phyloP scores from a whole-genome alignment of 2,113 vertebrate genomes.

The Odontophorus gujanensis region DNA sequence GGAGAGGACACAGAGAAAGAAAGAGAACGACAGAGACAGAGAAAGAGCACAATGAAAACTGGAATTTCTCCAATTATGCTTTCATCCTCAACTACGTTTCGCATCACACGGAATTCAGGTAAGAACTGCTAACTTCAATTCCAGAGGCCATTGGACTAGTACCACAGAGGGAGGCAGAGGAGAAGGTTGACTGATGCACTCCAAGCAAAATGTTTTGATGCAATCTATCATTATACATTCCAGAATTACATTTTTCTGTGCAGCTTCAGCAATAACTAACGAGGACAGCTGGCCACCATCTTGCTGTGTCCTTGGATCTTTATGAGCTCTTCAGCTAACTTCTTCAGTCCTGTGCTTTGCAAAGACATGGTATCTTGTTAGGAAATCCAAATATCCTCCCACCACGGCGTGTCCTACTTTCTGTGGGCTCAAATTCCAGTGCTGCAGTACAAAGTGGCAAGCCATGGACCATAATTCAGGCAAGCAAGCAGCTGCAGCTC shows the following conservation, averaged over 20 bases:
- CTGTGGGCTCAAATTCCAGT: not conserved
- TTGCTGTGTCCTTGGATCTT: not conserved
- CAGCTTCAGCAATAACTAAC: not conserved
- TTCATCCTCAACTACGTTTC: not conserved
- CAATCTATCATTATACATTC: rapidly evolving
- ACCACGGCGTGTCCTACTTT: not conserved
- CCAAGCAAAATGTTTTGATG: not conserved
- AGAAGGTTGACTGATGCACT: not conserved
- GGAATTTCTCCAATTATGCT: not conserved
- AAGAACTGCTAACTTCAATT: not conserved
- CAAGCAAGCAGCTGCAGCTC: not conserved
- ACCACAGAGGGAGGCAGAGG: not conserved
- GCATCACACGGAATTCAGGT: not conserved
- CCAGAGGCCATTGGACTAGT: not conserved
- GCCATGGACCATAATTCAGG: not conserved
- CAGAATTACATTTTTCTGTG: not conserved
- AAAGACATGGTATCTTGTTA: not conserved
- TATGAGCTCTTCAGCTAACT: not conserved
- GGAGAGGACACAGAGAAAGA: no score
- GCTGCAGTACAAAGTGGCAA: not conserved
- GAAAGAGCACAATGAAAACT: not conserved
- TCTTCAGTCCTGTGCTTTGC: not conserved
- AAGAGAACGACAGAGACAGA: no score
- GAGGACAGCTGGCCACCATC: not conserved
- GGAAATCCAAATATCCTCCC: not conserved